Percentiles rank a stretch among this genome's conserved stretches.
Evolutionary conservation across 64 coral and sea anemone species (phyloP).

Genomic region (Pocillopora damicornis): DNA sequence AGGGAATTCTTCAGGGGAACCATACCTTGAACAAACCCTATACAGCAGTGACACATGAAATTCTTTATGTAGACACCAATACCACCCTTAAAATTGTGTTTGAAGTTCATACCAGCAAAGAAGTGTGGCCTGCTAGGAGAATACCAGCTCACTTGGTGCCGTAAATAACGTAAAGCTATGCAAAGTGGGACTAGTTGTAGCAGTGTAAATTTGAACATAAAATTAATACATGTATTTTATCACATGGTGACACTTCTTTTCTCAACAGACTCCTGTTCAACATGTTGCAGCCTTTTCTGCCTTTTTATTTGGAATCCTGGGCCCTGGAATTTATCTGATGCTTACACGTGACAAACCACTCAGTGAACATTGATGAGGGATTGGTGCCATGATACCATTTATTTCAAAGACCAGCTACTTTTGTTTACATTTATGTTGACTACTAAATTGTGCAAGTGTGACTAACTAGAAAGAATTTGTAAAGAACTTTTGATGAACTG

Average conservation of each 20-base stretch:
- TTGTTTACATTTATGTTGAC: background rate
- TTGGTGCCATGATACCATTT: background rate
- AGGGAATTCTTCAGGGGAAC: too few species aligned
- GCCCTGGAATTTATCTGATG: slow-evolving; percentile 77
- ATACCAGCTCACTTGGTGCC: too few species aligned
- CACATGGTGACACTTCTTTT: background rate
- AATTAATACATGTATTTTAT: too few species aligned
- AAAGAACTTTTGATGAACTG: slow-evolving; percentile 5
- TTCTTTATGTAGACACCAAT: too few species aligned
- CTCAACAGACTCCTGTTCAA: slow-evolving; percentile 57
- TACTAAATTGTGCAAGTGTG: background rate
- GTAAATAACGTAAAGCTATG: too few species aligned
- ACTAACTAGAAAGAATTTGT: background rate
- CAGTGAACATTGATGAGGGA: slow-evolving; percentile 24
- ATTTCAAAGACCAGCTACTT: slow-evolving; percentile 4
- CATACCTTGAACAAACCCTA: too few species aligned
- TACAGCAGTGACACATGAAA: too few species aligned
- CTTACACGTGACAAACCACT: slow-evolving; percentile 60
- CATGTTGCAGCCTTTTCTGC: slow-evolving; percentile 67
- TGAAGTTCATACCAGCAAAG: too few species aligned
- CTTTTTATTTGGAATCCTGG: slow-evolving; percentile 55
- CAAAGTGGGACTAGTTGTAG: too few species aligned
- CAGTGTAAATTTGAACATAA: too few species aligned
- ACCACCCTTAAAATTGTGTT: too few species aligned
- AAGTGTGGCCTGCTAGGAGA: too few species aligned